Percentiles rank a stretch among this genome's conserved stretches.
phyloP scores from a whole-genome alignment of 2,797 vertebrate genomes.

The Cirrhinus mrigala region DNA sequence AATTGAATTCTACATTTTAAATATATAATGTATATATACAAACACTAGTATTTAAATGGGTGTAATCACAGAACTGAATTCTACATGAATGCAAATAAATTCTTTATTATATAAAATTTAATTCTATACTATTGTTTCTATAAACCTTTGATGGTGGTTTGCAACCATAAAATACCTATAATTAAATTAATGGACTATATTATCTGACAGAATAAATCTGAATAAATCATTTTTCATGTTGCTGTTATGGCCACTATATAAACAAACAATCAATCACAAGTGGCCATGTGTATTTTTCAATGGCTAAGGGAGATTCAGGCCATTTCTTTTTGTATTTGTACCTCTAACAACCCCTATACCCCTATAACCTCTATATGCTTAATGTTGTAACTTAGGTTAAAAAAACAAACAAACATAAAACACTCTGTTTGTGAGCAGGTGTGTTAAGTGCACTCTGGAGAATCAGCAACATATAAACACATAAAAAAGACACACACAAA shows the following conservation, averaged over 20 bases:
- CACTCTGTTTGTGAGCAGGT: slow-evolving; percentile 49
- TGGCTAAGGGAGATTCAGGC: not conserved
- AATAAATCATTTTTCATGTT: not conserved
- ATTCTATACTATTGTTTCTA: not conserved
- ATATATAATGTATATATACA: not conserved
- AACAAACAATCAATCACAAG: not conserved
- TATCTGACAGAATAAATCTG: not conserved
- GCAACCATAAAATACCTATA: not conserved
- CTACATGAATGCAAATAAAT: not conserved
- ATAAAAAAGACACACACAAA: slow-evolving; percentile 59
- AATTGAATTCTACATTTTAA: not conserved
- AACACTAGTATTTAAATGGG: not conserved
- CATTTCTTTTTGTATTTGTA: not conserved
- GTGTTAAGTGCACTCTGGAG: slow-evolving; percentile 64
- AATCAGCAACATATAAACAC: slow-evolving; percentile 73
- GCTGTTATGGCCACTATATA: slow-evolving; percentile 9
- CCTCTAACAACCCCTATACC: not conserved
- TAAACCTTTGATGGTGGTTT: not conserved
- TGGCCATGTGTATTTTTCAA: not conserved
- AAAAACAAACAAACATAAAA: not conserved
- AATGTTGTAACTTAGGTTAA: not conserved
- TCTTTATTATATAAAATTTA: not conserved
- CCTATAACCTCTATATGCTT: not conserved
- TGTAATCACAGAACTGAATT: not conserved
- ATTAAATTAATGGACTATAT: not conserved